Evolutionary conservation across 2,888 invertebrate species (phyloP).

Genomic region (Fragum whitleyi): DNA sequence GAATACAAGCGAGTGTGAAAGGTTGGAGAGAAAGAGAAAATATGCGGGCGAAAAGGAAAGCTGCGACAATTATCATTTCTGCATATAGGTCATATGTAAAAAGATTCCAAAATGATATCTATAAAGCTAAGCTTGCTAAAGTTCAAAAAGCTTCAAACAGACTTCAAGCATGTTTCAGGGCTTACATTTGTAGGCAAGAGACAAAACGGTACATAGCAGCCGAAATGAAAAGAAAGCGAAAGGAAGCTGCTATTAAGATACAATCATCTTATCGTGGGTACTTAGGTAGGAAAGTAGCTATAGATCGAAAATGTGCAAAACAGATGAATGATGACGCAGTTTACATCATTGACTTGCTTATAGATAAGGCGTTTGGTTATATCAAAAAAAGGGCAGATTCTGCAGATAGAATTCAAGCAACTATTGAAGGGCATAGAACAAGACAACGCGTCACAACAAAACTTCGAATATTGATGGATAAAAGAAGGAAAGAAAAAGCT

Average conservation of each 20-base stretch:
- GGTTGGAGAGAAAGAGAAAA: slow-evolving; percentile 39
- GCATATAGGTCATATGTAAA: slow-evolving; percentile 34
- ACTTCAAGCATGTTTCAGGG: slow-evolving; percentile 32
- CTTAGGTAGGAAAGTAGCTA: slow-evolving; percentile 39
- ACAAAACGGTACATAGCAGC: background rate
- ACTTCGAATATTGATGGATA: slow-evolving; percentile 33
- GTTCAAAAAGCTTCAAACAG: slow-evolving; percentile 20
- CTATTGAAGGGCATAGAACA: slow-evolving; percentile 39
- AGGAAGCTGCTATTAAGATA: slow-evolving; percentile 47
- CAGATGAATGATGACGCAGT: slow-evolving; percentile 36
- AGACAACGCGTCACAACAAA: slow-evolving; percentile 32
- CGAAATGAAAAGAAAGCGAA: slow-evolving; percentile 18
- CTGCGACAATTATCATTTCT: slow-evolving; percentile 24
- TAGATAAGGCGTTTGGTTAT: slow-evolving; percentile 44
- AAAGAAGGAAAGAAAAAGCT: slow-evolving; percentile 14
- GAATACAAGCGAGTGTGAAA: slow-evolving; percentile 38
- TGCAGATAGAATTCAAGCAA: slow-evolving; percentile 44
- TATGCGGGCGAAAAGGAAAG: slow-evolving; percentile 15
- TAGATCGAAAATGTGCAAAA: slow-evolving; percentile 24
- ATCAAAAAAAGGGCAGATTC: slow-evolving; percentile 35
- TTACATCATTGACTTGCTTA: slow-evolving; percentile 42
- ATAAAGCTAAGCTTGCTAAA: slow-evolving; percentile 17
- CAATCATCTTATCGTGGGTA: slow-evolving; percentile 57
- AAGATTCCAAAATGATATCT: slow-evolving; percentile 14
- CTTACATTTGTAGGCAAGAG: slow-evolving; percentile 29